phyloP scores from a whole-genome alignment of 2,888 invertebrate species.

The Lithophane socia region DNA sequence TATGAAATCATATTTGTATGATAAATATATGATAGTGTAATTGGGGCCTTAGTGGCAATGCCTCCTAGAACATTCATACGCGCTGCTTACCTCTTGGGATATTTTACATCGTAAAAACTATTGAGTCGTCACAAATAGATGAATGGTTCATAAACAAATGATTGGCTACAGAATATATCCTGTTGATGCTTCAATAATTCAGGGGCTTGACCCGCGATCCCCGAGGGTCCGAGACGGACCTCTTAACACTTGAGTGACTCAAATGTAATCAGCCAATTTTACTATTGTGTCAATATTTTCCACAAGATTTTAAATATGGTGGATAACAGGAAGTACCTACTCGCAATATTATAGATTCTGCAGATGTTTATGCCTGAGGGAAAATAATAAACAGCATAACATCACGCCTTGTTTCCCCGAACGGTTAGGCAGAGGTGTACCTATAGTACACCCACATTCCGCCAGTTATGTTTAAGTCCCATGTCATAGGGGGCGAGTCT shows the following conservation, averaged over 20 bases:
- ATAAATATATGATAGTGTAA: too few species aligned
- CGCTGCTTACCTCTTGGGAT: background rate
- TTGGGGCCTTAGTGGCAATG: background rate
- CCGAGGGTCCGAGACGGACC: constrained; percentile 25
- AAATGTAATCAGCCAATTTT: constrained; percentile 40
- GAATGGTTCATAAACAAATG: constrained; percentile 41
- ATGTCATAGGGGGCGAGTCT: too few species aligned
- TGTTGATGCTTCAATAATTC: constrained; percentile 43
- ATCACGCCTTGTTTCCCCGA: too few species aligned
- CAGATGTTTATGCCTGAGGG: background rate
- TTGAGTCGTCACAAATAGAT: constrained; percentile 4
- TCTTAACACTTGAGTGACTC: constrained; percentile 42
- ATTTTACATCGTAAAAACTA: background rate
- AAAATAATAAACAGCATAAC: too few species aligned
- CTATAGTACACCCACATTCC: too few species aligned
- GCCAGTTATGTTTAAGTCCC: too few species aligned
- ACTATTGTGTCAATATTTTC: constrained; percentile 28
- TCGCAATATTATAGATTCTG: background rate
- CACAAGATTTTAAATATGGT: background rate
- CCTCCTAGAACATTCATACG: background rate
- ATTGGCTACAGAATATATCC: constrained; percentile 39
- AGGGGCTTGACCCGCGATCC: constrained; percentile 29
- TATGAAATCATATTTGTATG: too few species aligned
- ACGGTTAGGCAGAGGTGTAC: too few species aligned
- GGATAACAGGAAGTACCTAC: background rate